These are phyloP conservation scores for Epinotia brunnichana DNA, from an alignment of 2,888 invertebrate species.

Conservation along the genomic window DNA sequence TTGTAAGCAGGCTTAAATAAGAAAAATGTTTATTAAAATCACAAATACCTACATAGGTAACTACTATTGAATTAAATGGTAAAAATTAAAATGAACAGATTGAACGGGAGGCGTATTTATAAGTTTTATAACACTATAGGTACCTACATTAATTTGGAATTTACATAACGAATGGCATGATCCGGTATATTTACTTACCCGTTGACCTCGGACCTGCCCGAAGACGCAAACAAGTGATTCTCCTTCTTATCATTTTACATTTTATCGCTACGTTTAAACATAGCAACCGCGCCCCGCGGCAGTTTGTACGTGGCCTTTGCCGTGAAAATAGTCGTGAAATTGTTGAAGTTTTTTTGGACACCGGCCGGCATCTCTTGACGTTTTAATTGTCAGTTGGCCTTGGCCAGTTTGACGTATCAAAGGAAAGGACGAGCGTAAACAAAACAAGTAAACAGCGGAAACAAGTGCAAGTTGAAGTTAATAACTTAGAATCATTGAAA, in stretches of 20 bases:
- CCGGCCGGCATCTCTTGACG: conserved; percentile 26
- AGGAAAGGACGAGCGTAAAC: conserved; percentile 8
- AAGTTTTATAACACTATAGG: neutral
- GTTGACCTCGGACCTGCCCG: conserved; percentile 59
- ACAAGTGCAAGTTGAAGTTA: neutral
- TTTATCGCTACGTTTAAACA: conserved; percentile 34
- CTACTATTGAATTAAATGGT: no score
- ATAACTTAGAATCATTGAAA: conserved; percentile 36
- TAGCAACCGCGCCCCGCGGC: conserved; percentile 29
- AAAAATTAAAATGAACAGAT: conserved; percentile 1
- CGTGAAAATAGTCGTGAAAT: conserved; percentile 27
- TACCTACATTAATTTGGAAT: conserved; percentile 21
- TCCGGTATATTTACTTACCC: conserved; percentile 41
- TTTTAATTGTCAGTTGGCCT: conserved; percentile 31
- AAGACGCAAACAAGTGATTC: conserved; percentile 55
- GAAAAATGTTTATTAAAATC: no score
- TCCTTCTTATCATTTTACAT: conserved; percentile 57
- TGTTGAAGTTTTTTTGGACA: neutral
- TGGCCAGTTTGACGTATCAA: conserved; percentile 23
- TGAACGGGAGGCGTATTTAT: neutral
- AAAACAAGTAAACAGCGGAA: conserved; percentile 25
- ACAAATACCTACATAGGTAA: no score
- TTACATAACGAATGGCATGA: conserved; percentile 40
- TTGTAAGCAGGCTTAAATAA: no score
- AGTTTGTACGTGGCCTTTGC: conserved; percentile 16